Conservation (phyloP, 2,888 invertebrate genomes). For the Dioctria rufipes region DNA sequence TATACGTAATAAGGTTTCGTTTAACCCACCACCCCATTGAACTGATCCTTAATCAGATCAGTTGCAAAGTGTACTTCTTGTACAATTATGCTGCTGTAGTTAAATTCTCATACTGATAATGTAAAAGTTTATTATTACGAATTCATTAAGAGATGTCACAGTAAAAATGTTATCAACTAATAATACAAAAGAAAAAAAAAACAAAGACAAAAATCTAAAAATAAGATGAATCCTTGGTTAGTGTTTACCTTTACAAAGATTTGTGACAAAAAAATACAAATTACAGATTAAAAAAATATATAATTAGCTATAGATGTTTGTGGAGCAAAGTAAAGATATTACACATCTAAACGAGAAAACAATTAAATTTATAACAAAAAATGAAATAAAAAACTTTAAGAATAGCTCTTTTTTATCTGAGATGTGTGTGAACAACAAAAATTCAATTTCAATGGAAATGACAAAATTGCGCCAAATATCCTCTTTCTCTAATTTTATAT, state of each 20-base stretch:
- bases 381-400: constrained; percentile 22
- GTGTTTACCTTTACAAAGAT: background rate
- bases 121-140: background rate
- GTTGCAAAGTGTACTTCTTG: too few species aligned
- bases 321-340: too few species aligned
- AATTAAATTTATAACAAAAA: constrained; percentile 19
- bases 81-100: too few species aligned
- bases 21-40: too few species aligned
- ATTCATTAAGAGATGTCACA: background rate
- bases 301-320: background rate
- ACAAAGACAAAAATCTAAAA: background rate
- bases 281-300: constrained; percentile 4
- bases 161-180: constrained; percentile 4
- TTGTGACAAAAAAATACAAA: constrained; percentile 43
- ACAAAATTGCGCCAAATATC: background rate
- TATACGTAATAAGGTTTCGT: too few species aligned
- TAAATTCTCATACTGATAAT: background rate
- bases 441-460: constrained; percentile 8
- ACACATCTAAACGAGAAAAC: background rate
- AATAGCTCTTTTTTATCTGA: too few species aligned
- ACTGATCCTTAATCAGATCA: too few species aligned
- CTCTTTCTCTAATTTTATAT: background rate
- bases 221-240: constrained; percentile 27
- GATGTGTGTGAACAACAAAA: constrained; percentile 12
- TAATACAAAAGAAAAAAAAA: constrained; percentile 27